phyloP scores from a whole-genome alignment of 1,140 invertebrate genomes.

The Vanessa atalanta region DNA sequence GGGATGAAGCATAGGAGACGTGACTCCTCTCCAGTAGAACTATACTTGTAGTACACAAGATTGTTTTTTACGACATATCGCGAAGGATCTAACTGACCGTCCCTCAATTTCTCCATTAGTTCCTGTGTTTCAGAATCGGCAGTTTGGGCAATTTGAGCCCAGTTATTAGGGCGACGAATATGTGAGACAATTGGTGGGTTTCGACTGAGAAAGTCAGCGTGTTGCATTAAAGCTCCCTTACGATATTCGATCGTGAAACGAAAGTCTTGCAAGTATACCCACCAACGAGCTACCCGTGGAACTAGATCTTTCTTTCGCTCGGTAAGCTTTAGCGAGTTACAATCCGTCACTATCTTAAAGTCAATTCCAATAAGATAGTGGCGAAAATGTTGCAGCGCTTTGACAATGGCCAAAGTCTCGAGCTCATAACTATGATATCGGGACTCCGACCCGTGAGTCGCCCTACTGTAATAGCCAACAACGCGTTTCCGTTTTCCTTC shows the following conservation, averaged over 20 bases:
- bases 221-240: slow-evolving; percentile 3
- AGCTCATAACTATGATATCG: slow-evolving; percentile 3
- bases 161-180: neutral
- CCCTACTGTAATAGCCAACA: too few species aligned
- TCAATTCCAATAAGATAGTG: too few species aligned
- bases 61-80: slow-evolving; percentile 8
- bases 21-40: neutral
- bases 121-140: neutral
- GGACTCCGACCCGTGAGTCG: neutral
- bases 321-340: too few species aligned
- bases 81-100: neutral
- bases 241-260: neutral
- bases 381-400: too few species aligned
- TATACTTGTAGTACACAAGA: slow-evolving; percentile 15
- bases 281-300: too few species aligned
- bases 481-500: too few species aligned
- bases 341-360: too few species aligned
- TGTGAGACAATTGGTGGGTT: neutral
- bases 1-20: neutral
- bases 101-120: neutral
- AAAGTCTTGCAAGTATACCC: too few species aligned
- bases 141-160: neutral
- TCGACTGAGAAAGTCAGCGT: slow-evolving; percentile 8
- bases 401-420: slow-evolving; percentile 1
- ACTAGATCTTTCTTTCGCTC: too few species aligned